These are phyloP conservation scores for Lasioglossum calceatum DNA, from an alignment of 2,888 invertebrate genomes.

Conservation along the genomic window DNA sequence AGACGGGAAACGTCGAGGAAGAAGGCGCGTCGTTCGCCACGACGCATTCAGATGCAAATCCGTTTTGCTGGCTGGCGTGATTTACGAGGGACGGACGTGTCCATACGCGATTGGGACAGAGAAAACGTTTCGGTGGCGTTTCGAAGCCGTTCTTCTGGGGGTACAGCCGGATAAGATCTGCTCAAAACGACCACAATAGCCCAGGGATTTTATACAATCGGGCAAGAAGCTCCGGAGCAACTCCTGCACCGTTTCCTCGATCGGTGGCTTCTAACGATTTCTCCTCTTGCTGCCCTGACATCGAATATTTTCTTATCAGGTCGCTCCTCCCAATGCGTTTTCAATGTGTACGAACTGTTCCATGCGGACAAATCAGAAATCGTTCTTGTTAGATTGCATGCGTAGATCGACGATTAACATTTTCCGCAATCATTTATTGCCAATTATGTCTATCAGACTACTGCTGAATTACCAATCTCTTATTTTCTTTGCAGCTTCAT, in stretches of 20 bases:
- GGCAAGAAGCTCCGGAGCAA: constrained; percentile 34
- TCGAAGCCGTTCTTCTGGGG: constrained; percentile 56
- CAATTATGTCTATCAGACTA: too few relatives aligned
- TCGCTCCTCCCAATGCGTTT: too few relatives aligned
- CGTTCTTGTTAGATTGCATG: too few relatives aligned
- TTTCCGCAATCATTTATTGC: too few relatives aligned
- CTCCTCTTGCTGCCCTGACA: neutral
- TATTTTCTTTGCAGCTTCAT: too few relatives aligned
- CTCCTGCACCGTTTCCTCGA: constrained; percentile 47
- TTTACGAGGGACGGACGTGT: constrained; percentile 74
- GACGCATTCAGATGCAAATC: constrained; percentile 77
- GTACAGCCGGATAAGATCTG: constrained; percentile 68
- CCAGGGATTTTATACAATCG: constrained; percentile 50
- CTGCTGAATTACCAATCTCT: too few relatives aligned
- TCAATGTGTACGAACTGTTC: too few relatives aligned
- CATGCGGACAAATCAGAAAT: too few relatives aligned
- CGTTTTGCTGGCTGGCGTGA: constrained; percentile 66
- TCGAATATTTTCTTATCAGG: too few relatives aligned
- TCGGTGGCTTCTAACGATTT: constrained; percentile 30
- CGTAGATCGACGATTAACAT: too few relatives aligned
- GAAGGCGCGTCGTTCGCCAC: constrained; percentile 51
- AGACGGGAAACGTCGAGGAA: constrained; percentile 28
- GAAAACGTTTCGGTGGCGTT: constrained; percentile 37
- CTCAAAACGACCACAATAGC: constrained; percentile 59
- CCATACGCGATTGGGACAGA: constrained; percentile 60